These are phyloP conservation scores for Plagiodera versicolora DNA, from an alignment of 2,888 invertebrate species.

Conservation along the genomic window DNA sequence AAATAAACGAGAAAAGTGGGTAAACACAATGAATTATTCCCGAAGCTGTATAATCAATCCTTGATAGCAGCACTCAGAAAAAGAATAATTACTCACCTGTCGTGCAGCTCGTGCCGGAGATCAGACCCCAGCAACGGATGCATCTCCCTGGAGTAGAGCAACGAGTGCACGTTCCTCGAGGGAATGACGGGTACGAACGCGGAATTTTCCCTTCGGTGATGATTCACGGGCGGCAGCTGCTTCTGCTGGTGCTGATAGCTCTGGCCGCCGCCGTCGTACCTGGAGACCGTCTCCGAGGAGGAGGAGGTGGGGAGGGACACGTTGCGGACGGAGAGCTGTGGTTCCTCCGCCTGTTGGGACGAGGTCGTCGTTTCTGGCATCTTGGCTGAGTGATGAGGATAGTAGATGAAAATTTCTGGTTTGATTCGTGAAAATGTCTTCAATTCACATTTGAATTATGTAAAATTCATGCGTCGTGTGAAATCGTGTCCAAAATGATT, in stretches of 20 bases:
- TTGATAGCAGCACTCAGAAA: no score
- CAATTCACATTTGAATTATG: no score
- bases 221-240: conserved; percentile 21
- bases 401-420: no score
- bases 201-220: conserved; percentile 73
- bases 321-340: conserved; percentile 53
- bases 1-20: no score
- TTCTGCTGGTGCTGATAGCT: conserved; percentile 54
- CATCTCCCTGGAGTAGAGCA: conserved; percentile 71
- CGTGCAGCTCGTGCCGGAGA: conserved; percentile 59
- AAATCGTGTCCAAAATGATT: no score
- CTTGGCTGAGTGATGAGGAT: no score
- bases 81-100: conserved; percentile 32
- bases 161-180: conserved; percentile 71
- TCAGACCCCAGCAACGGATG: conserved; percentile 64
- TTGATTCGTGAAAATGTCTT: no score
- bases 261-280: conserved; percentile 43
- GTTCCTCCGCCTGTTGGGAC: conserved; percentile 46
- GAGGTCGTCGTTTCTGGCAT: conserved; percentile 29
- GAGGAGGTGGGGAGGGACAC: background rate
- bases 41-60: no score
- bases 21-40: no score
- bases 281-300: background rate
- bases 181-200: conserved; percentile 89
- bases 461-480: no score